These are phyloP conservation scores for Panthera uncia DNA, from an alignment of 2,113 vertebrate genomes.

Conservation along the genomic window DNA sequence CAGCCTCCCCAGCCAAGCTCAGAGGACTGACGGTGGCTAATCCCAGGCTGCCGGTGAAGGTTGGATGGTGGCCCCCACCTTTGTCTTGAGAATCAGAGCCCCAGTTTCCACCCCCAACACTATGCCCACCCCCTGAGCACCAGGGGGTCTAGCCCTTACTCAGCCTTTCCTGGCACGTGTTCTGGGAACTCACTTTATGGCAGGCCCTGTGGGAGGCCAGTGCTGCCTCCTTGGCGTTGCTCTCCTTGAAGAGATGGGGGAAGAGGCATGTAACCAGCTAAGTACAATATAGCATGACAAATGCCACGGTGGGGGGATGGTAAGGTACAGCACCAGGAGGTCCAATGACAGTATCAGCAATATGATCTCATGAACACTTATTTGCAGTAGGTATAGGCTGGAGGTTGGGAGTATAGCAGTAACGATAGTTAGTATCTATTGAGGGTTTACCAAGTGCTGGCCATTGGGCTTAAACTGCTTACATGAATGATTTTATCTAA, in stretches of 20 bases:
- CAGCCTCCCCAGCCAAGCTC: not conserved
- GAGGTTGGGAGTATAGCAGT: not conserved
- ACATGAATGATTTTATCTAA: not conserved
- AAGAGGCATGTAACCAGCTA: not conserved
- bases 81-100: not conserved
- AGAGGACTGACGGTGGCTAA: not conserved
- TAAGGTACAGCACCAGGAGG: not conserved
- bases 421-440: not conserved
- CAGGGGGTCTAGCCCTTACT: not conserved
- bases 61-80: not conserved
- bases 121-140: not conserved
- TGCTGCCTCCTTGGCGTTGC: not conserved
- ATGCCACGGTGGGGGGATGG: not conserved
- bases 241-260: not conserved
- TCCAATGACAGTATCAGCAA: not conserved
- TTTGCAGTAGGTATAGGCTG: not conserved
- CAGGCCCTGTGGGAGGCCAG: not conserved
- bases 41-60: not conserved
- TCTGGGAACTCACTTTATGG: not conserved
- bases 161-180: not conserved
- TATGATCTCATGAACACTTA: not conserved
- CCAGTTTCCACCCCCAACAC: fast-evolving
- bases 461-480: not conserved
- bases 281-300: not conserved
- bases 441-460: not conserved